Evolutionary conservation across 2,113 vertebrate species (phyloP), one percentile per base, ranked within the genome.

Genomic region (Varanus salvator): DNA sequence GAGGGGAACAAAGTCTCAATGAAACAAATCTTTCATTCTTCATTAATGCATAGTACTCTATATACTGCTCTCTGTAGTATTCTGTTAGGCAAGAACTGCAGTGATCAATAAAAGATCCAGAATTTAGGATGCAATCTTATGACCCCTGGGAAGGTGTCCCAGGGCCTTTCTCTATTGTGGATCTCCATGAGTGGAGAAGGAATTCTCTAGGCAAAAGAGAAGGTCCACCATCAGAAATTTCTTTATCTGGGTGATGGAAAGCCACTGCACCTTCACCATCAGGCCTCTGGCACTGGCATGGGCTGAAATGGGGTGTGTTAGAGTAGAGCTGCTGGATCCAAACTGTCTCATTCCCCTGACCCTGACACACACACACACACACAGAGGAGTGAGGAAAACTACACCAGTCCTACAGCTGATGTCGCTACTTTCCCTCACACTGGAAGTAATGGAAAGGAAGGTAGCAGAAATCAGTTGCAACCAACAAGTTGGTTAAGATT

Each of bases 11-110:
- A 91, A 57, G 92, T 44, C 23, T 94, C 89, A 85, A 90, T 87
- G 77, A 94, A 93, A 90, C 57, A 12, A 60, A 60, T 68, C 17
- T 81, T 94, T 89, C 87, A 93, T 93, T 80, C 17, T 8, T 77
- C 14, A 50, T 50, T 27, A 48, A 89, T 1, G 91, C 77, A 29
- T 44, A 50, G 88, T 92, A 87, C 90, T 23, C 7, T 9, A 25
- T 77, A 29, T 15, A 52, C 25, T 80, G 52, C 31, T 31, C 8
- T 27, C 25, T 80, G 27, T 54, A 80, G 48, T 11, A 6, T 57
- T 81, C 81, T 66, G 7, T 57, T 84, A 12, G 66, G 81, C 27
- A 52, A 80, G 27, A 8, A 80, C 2, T 52, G 34, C 11, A 29
- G 48, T 80, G 9, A 82, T 82, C 57, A 64, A 19, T 34, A 60